Percentiles rank a stretch among this genome's conserved stretches.
phyloP scores from a whole-genome alignment of 2,888 invertebrate species.

The Helicoverpa assulta region DNA sequence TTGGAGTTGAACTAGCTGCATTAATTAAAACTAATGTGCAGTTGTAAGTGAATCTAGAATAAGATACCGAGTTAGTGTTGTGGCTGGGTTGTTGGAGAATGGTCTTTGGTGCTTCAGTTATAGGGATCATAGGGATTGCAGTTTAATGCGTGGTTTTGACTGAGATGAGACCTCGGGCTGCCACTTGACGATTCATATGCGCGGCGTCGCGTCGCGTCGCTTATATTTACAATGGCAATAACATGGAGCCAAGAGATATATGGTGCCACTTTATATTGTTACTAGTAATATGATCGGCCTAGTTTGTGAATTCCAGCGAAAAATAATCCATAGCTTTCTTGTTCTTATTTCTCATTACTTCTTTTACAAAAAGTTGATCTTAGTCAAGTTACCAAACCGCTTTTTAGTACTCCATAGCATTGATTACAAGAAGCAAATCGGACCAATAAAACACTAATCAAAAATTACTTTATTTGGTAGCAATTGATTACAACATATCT shows the following conservation, averaged over 20 bases:
- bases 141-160: constrained; percentile 29
- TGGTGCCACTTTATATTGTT: constrained; percentile 48
- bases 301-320: constrained; percentile 33
- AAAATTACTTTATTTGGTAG: constrained; percentile 44
- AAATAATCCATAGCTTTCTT: constrained; percentile 2
- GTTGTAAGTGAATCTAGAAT: constrained; percentile 68
- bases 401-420: constrained; percentile 14
- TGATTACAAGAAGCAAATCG: constrained; percentile 43
- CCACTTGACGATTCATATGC: constrained; percentile 72
- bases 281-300: constrained; percentile 34
- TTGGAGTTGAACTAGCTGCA: constrained; percentile 73
- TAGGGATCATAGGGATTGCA: constrained; percentile 38
- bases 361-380: not conserved
- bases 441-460: constrained; percentile 48
- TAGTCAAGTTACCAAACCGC: not conserved
- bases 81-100: constrained; percentile 25
- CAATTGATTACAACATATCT: constrained; percentile 31
- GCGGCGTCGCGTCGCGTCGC: constrained; percentile 62
- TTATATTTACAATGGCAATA: constrained; percentile 70
- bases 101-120: constrained; percentile 18
- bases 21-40: constrained; percentile 75
- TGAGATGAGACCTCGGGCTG: constrained; percentile 60
- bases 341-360: not conserved
- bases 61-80: constrained; percentile 36
- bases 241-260: constrained; percentile 61